These are phyloP conservation scores for Mobula hypostoma DNA, from an alignment of 2,113 vertebrate genomes.

Conservation along the genomic window DNA sequence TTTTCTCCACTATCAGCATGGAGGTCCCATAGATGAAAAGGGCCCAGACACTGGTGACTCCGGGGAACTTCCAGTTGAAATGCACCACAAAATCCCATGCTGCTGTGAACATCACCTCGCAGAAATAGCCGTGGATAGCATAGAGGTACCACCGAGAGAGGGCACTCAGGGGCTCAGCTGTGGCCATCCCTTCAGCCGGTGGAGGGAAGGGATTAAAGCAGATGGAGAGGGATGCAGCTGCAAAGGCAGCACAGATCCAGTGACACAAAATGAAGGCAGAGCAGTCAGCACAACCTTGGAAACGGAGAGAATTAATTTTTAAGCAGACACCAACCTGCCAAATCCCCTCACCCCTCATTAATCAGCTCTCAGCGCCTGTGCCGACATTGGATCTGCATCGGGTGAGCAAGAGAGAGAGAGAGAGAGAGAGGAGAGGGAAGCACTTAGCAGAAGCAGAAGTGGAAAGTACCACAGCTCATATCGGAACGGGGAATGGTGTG, in stretches of 20 bases:
- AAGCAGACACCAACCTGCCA: slow-evolving; percentile 25
- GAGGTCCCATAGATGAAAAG: slow-evolving; percentile 97
- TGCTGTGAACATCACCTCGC: slow-evolving; percentile 97
- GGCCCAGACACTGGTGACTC: slow-evolving; percentile 95
- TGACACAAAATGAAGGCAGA: not conserved
- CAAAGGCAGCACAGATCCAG: slow-evolving; percentile 20
- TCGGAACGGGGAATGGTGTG: not conserved
- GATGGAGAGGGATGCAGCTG: slow-evolving; percentile 30
- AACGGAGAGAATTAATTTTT: slow-evolving; percentile 15
- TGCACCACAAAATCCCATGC: slow-evolving; percentile 93
- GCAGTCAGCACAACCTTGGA: not conserved
- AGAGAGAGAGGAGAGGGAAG: slow-evolving; percentile 1
- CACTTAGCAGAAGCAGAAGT: slow-evolving; percentile 27
- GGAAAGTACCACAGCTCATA: slow-evolving; percentile 34
- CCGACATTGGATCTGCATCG: not conserved
- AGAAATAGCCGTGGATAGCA: slow-evolving; percentile 96
- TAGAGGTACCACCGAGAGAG: slow-evolving; percentile 97
- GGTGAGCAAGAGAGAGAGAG: not conserved
- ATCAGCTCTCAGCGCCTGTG: not conserved
- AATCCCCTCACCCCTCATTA: not conserved
- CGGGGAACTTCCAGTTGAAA: slow-evolving; percentile 96
- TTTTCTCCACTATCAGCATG: slow-evolving; percentile 90
- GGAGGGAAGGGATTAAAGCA: slow-evolving; percentile 48
- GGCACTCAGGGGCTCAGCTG: slow-evolving; percentile 77
- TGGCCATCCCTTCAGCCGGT: slow-evolving; percentile 48